These are phyloP conservation scores for Agrotis clavis DNA, from an alignment of 2,888 invertebrate species.

Conservation along the genomic window DNA sequence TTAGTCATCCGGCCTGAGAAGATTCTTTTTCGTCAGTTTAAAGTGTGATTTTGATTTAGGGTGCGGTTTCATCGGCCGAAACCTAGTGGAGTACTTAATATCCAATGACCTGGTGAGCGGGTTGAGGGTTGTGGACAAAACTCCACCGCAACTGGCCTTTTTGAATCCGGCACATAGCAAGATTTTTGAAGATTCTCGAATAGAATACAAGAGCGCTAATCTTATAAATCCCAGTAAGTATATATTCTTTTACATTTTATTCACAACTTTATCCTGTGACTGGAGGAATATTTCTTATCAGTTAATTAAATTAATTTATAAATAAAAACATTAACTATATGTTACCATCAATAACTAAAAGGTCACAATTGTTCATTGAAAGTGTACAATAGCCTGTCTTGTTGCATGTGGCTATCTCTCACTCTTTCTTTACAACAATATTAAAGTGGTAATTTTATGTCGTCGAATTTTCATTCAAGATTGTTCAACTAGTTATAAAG, in stretches of 20 bases:
- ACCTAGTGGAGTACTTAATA: conserved; percentile 95
- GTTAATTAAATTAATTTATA: conserved; percentile 4
- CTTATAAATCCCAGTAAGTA: conserved; percentile 96
- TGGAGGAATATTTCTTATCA: not conserved
- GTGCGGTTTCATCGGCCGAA: conserved; percentile 98
- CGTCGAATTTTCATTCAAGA: not conserved
- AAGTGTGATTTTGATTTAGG: conserved; percentile 91
- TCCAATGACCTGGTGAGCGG: conserved; percentile 94
- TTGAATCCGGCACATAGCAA: conserved; percentile 94
- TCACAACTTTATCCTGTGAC: not conserved
- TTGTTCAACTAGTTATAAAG: not conserved
- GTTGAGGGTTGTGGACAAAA: conserved; percentile 97
- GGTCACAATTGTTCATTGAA: too few relatives aligned
- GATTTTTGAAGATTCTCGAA: conserved; percentile 94
- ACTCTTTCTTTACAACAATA: not conserved
- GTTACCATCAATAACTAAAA: not conserved
- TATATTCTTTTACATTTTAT: not conserved
- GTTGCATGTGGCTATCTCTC: not conserved
- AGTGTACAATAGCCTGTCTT: not conserved
- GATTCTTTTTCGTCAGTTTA: conserved; percentile 69
- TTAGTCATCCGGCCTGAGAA: conserved; percentile 84
- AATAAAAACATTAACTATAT: too few relatives aligned
- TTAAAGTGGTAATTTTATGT: not conserved
- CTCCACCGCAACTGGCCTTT: conserved; percentile 98
- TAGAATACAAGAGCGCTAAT: conserved; percentile 98